Percentiles rank a stretch among this genome's conserved stretches.
phyloP scores from a whole-genome alignment of 2,888 invertebrate genomes.

The Nudaria mundana region DNA sequence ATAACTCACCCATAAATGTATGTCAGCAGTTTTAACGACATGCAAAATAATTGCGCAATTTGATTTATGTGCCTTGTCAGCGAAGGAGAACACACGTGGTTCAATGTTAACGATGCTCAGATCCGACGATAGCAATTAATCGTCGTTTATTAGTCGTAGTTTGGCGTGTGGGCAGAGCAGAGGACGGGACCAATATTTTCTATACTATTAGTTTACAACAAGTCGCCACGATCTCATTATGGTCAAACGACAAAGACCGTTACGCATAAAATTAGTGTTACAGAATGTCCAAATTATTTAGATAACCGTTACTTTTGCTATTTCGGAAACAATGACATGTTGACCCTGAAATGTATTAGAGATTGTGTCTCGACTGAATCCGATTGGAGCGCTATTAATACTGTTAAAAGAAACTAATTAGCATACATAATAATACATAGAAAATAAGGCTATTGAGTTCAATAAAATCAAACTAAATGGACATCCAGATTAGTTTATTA shows the following conservation, averaged over 20 bases:
- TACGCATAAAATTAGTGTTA: slow-evolving; percentile 52
- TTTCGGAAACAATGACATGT: slow-evolving; percentile 44
- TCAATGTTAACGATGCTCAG: slow-evolving; percentile 31
- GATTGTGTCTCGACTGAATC: neutral
- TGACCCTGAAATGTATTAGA: slow-evolving; percentile 27
- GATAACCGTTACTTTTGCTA: slow-evolving; percentile 43
- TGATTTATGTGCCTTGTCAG: slow-evolving; percentile 54
- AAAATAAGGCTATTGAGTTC: neutral
- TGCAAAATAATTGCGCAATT: slow-evolving; percentile 47
- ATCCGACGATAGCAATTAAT: slow-evolving; percentile 37
- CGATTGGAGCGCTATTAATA: slow-evolving; percentile 28
- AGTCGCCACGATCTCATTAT: slow-evolving; percentile 34
- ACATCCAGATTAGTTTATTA: no score
- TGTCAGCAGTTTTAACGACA: slow-evolving; percentile 37
- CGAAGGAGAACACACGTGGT: slow-evolving; percentile 32
- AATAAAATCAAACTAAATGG: no score
- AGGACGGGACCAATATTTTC: slow-evolving; percentile 38
- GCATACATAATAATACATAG: neutral
- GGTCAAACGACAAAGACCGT: slow-evolving; percentile 51
- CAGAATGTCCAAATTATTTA: slow-evolving; percentile 41
- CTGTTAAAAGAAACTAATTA: slow-evolving; percentile 20
- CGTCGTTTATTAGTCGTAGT: slow-evolving; percentile 37
- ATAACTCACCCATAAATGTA: slow-evolving; percentile 36
- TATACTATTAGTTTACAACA: slow-evolving; percentile 30
- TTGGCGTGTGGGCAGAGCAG: slow-evolving; percentile 40